A percentile compares a stretch with the other conserved stretches of the same genome.
These are phyloP conservation scores for Sweltsa coloradensis DNA, from an alignment of 1,140 invertebrate species.

Conservation along the genomic window DNA sequence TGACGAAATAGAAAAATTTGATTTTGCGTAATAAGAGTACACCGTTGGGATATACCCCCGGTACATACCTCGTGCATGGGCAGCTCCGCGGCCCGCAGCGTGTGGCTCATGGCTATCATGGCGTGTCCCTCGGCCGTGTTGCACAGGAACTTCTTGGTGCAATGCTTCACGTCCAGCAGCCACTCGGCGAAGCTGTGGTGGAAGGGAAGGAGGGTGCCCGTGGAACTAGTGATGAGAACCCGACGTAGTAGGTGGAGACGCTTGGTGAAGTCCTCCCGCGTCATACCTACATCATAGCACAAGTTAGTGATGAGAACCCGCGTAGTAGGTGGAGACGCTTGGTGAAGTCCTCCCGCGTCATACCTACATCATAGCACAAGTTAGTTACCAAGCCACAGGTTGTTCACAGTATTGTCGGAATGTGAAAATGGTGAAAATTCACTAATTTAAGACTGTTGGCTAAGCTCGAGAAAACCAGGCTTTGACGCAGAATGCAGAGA, in stretches of 20 bases:
- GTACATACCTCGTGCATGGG: conserved; percentile 35
- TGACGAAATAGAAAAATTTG: no score
- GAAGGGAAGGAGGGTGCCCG: conserved; percentile 60
- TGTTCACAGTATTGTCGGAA: no score
- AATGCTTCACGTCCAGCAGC: conserved; percentile 92
- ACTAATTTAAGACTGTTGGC: no score
- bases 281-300: no score
- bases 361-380: no score
- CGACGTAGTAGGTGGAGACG: conserved; percentile 65
- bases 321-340: conserved; percentile 65
- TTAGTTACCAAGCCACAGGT: no score
- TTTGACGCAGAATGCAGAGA: no score
- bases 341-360: conserved; percentile 75
- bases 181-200: conserved; percentile 90
- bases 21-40: no score
- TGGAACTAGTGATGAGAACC: conserved; percentile 47
- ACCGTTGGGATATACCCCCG: no score
- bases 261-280: conserved; percentile 72
- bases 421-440: no score
- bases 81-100: conserved; percentile 40
- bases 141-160: conserved; percentile 87
- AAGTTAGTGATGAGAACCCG: no score
- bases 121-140: conserved; percentile 76
- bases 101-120: conserved; percentile 76
- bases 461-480: no score